phyloP scores from a whole-genome alignment of 2,888 invertebrate species.

The Thymelicus sylvestris region DNA sequence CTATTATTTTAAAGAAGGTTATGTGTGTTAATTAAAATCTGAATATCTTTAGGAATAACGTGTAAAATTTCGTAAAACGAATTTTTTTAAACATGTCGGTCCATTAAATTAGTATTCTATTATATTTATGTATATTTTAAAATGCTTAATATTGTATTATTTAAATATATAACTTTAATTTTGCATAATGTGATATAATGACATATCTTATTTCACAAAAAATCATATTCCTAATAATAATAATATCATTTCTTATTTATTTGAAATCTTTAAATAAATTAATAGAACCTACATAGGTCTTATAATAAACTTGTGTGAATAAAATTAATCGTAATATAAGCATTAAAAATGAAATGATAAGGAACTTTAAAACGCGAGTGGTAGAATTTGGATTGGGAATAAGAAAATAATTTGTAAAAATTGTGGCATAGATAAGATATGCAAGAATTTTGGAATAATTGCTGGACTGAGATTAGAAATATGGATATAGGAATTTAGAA shows the following conservation, averaged over 20 bases:
- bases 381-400: not conserved
- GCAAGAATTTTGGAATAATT: not conserved
- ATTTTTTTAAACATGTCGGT: slow-evolving; percentile 19
- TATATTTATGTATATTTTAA: slow-evolving; percentile 12
- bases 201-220: slow-evolving; percentile 34
- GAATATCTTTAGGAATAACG: slow-evolving; percentile 9
- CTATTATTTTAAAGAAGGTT: not conserved
- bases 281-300: not conserved
- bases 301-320: slow-evolving; percentile 14
- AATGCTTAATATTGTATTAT: not conserved
- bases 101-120: slow-evolving; percentile 18
- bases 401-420: slow-evolving; percentile 1
- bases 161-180: not conserved
- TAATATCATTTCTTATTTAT: slow-evolving; percentile 17
- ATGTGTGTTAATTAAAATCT: not conserved
- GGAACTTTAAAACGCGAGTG: not conserved
- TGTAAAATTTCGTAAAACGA: slow-evolving; percentile 30
- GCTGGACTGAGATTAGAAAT: slow-evolving; percentile 10
- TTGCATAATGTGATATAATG: slow-evolving; percentile 30
- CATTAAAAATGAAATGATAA: slow-evolving; percentile 4
- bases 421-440: slow-evolving; percentile 2
- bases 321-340: slow-evolving; percentile 31
- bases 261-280: slow-evolving; percentile 4
- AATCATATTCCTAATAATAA: not conserved
- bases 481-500: not conserved